A percentile compares a stretch with the other conserved stretches of the same genome.
phyloP scores from a whole-genome alignment of 1,140 invertebrate species.

The Bombus consobrinus region DNA sequence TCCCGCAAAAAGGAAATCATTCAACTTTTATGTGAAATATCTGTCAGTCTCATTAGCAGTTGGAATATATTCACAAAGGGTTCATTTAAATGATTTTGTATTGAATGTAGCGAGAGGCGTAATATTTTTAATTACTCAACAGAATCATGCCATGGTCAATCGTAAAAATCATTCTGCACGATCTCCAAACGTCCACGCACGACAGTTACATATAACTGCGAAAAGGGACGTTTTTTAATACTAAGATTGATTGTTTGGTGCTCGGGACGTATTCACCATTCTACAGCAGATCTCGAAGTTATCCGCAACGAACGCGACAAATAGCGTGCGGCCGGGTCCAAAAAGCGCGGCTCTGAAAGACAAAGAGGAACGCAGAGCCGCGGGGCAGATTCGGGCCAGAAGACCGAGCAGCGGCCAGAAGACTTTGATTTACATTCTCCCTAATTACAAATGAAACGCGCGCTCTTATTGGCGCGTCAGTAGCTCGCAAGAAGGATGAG shows the following conservation, averaged over 20 bases:
- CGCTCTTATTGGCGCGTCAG: slow-evolving; percentile 77
- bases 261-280: neutral
- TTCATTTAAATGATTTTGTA: too few relatives aligned
- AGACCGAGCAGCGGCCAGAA: slow-evolving; percentile 41
- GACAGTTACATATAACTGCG: neutral
- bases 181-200: neutral
- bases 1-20: too few relatives aligned
- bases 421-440: slow-evolving; percentile 80
- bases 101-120: too few relatives aligned
- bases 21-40: too few relatives aligned
- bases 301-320: neutral
- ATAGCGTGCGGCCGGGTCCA: slow-evolving; percentile 1
- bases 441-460: slow-evolving; percentile 80
- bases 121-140: neutral
- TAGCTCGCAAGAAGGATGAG: slow-evolving; percentile 72
- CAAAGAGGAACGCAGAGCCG: slow-evolving; percentile 38
- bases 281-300: neutral
- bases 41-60: too few relatives aligned
- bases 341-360: slow-evolving; percentile 26
- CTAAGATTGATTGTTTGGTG: neutral
- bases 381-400: slow-evolving; percentile 44
- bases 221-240: neutral
- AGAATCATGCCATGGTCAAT: neutral
- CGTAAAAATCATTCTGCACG: neutral
- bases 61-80: too few relatives aligned